Evolutionary conservation across 2,888 invertebrate genomes (phyloP).

Genomic region (Andrena bucephala): DNA sequence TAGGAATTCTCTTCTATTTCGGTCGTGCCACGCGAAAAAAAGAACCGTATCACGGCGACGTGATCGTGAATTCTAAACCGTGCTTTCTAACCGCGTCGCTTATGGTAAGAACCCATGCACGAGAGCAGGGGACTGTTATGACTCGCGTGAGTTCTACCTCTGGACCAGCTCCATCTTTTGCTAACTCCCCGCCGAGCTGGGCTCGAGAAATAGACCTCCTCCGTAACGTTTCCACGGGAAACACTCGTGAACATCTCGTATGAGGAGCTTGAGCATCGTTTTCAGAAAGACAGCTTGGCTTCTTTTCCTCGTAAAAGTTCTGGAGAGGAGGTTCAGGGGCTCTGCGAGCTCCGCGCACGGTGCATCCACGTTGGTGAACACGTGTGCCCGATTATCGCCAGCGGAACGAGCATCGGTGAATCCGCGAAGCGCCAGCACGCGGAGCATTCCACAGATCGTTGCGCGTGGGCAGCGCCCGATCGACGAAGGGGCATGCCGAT

Average conservation of each 20-base stretch:
- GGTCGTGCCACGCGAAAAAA: conserved; percentile 34
- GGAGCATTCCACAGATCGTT: conserved; percentile 21
- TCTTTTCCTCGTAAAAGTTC: too few relatives aligned
- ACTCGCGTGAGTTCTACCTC: neutral
- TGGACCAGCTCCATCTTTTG: neutral
- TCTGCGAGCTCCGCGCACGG: neutral
- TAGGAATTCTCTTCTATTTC: conserved; percentile 44
- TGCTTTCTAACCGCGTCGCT: conserved; percentile 16
- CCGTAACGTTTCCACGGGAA: too few relatives aligned
- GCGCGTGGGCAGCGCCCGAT: conserved; percentile 18
- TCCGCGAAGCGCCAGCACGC: conserved; percentile 52
- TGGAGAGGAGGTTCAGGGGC: too few relatives aligned
- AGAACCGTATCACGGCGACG: conserved; percentile 23
- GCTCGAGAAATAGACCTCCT: too few relatives aligned
- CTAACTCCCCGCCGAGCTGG: too few relatives aligned
- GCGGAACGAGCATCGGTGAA: conserved; percentile 56
- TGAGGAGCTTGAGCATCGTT: too few relatives aligned
- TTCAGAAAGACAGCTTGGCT: too few relatives aligned
- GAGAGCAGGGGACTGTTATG: neutral
- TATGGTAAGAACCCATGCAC: conserved; percentile 13
- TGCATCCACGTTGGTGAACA: conserved; percentile 23
- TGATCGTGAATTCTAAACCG: conserved; percentile 26
- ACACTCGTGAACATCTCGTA: neutral
- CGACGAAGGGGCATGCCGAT: conserved; percentile 7
- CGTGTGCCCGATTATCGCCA: conserved; percentile 56